Percentiles rank a stretch among this genome's conserved stretches.
These are phyloP conservation scores for Drosophila elegans DNA, from an alignment of 1,140 invertebrate genomes.

Conservation along the genomic window DNA sequence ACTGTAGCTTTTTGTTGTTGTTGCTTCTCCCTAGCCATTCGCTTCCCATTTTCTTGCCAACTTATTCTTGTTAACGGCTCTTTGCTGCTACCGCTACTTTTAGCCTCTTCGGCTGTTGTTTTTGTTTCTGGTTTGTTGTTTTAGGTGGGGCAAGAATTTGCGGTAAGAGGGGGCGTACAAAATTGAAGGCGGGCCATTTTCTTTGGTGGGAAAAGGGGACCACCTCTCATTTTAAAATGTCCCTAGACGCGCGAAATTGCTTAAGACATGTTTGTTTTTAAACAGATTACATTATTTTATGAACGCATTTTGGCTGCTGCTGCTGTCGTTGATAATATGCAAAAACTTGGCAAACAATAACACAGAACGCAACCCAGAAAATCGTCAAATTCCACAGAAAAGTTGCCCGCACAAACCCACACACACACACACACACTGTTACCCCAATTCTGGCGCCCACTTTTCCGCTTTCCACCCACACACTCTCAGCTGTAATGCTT, in stretches of 20 bases:
- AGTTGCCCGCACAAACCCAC: constrained; percentile 39
- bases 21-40: constrained; percentile 12
- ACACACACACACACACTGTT: constrained; percentile 3
- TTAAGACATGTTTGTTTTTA: constrained; percentile 82
- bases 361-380: constrained; percentile 66
- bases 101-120: constrained; percentile 34
- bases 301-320: constrained; percentile 67
- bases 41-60: constrained; percentile 53
- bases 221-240: constrained; percentile 74
- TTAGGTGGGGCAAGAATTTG: constrained; percentile 55
- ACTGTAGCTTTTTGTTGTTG: constrained; percentile 16
- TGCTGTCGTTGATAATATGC: constrained; percentile 74
- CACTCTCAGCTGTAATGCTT: constrained; percentile 46
- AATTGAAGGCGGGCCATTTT: neutral
- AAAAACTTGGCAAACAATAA: constrained; percentile 83
- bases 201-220: constrained; percentile 6
- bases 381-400: constrained; percentile 75
- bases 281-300: constrained; percentile 83
- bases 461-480: constrained; percentile 29
- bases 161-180: constrained; percentile 1
- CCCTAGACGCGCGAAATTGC: constrained; percentile 80
- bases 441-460: constrained; percentile 9
- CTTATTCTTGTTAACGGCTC: constrained; percentile 76
- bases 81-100: constrained; percentile 66
- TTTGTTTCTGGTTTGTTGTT: constrained; percentile 53